Evolutionary conservation across 2,888 invertebrate species (phyloP).

Genomic region (Hydraecia micacea): DNA sequence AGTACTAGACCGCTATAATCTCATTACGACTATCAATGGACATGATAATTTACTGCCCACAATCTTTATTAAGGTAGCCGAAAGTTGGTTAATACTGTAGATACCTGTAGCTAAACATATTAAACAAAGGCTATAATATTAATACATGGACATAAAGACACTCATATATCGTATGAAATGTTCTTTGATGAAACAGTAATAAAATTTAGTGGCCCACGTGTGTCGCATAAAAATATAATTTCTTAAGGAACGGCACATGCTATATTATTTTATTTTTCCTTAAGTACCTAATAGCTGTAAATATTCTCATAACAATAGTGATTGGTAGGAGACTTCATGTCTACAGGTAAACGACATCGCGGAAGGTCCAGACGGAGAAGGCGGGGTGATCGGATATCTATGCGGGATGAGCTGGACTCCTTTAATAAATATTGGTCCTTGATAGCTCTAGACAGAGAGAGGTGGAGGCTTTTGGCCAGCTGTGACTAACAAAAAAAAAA

Average conservation of each 20-base stretch:
- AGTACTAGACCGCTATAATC: conserved; percentile 23
- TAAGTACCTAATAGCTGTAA: conserved; percentile 23
- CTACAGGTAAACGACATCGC: no score
- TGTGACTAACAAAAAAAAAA: no score
- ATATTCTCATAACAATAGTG: conserved; percentile 18
- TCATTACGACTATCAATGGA: conserved; percentile 36
- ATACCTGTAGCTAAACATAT: conserved; percentile 28
- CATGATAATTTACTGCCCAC: conserved; percentile 52
- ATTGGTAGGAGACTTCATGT: not conserved
- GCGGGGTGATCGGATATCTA: no score
- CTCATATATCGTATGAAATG: conserved; percentile 35
- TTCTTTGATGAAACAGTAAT: conserved; percentile 46
- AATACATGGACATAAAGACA: conserved; percentile 46
- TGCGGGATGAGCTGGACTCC: no score
- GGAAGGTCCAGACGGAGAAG: no score
- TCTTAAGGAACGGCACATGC: conserved; percentile 21
- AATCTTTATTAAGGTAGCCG: conserved; percentile 41
- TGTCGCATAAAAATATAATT: conserved; percentile 47
- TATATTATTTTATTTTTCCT: conserved; percentile 22
- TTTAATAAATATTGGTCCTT: no score
- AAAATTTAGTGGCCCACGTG: conserved; percentile 33
- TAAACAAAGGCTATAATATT: conserved; percentile 36
- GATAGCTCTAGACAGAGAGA: no score
- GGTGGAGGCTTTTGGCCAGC: no score
- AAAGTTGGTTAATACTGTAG: conserved; percentile 37